Evolutionary conservation across 2,888 invertebrate genomes (phyloP), one percentile per base, ranked within the genome.

Genomic region (Campaea margaritaria): DNA sequence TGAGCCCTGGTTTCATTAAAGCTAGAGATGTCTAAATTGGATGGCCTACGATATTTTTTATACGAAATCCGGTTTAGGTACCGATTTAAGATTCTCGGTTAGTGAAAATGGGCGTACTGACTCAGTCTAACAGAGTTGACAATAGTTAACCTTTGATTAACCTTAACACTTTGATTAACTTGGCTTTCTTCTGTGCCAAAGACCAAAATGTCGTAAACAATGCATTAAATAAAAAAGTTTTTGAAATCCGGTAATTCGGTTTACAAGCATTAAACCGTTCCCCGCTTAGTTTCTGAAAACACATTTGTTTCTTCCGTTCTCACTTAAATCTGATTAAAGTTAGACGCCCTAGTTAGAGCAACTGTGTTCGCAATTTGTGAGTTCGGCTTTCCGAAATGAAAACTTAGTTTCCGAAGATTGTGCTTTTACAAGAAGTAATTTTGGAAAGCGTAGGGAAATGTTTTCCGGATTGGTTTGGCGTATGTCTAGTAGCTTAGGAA

Each of bases 271-370:
- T 47, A 51, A 36, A 13, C 36, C 21, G 1, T 36, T 59, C 41
- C 14, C 21, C 27, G 12, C n/a, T 42, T 43, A 47, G 58, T 50
- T 59, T 34, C 46, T 39, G 45, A 64, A 64, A 64, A 62, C 59
- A 63, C 59, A 64, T 65, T 64, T 58, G 62, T 67, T 61, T 64
- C 62, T 41, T 59, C 46, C 53, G 52, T 59, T 56, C 58, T 53
- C 52, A 62, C 55, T 65, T 64, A 67, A 64, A 64, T 63, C 63
- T 58, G 54, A 63, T 16, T 56, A 62, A 69, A 67, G 57, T 67
- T 65, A 61, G 66, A 50, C 58, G 68, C 63, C 58, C 67, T 62
- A 64, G 67, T 65, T 69, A 58, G 45, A 59, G 50, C 41, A 60
- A 61, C 68, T 56, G 54, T 59, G 58, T 31, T 51, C 64, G 59